Evolutionary conservation across 1,140 invertebrate species (phyloP), one percentile per base, ranked within the genome.

Genomic region (Prorops nasuta): DNA sequence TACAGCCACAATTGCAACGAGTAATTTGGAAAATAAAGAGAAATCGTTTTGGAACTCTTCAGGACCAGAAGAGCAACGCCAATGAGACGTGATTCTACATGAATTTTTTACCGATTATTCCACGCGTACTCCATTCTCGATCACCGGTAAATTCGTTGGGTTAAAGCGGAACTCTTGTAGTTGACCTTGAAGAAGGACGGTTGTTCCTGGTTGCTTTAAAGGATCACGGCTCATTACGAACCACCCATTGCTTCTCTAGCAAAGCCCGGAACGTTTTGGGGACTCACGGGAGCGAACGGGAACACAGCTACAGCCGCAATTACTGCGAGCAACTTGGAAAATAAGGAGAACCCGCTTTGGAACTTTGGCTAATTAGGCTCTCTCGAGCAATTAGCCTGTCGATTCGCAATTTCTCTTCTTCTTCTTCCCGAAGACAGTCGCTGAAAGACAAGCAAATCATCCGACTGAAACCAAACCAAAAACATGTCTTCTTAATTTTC

Each of bases 61-160:
- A 39, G 44, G 24, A 44, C 41, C 63, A 66, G 49, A 61, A n/a
- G n/a, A n/a, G n/a, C n/a, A n/a, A n/a, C n/a, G n/a, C n/a, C n/a
- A n/a, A n/a, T n/a, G n/a, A n/a, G n/a, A n/a, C n/a, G 62, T 74
- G 69, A 76, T 76, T 74, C 69, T 66, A 66, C 60, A 74, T 76
- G n/a, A n/a, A n/a, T n/a, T n/a, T n/a, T n/a, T n/a, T n/a, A n/a
- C n/a, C n/a, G n/a, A n/a, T n/a, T n/a, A n/a, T n/a, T n/a, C n/a
- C n/a, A n/a, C n/a, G n/a, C n/a, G n/a, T n/a, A n/a, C n/a, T n/a
- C n/a, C n/a, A n/a, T n/a, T n/a, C n/a, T n/a, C n/a, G n/a, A n/a
- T n/a, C n/a, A n/a, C n/a, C n/a, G n/a, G n/a, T n/a, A n/a, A n/a
- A n/a, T n/a, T n/a, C n/a, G n/a, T n/a, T n/a, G n/a, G n/a, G n/a